A percentile compares a stretch with the other conserved stretches of the same genome.
Conservation (phyloP, 2,113 vertebrate species). For the Tympanuchus pallidicinctus region DNA sequence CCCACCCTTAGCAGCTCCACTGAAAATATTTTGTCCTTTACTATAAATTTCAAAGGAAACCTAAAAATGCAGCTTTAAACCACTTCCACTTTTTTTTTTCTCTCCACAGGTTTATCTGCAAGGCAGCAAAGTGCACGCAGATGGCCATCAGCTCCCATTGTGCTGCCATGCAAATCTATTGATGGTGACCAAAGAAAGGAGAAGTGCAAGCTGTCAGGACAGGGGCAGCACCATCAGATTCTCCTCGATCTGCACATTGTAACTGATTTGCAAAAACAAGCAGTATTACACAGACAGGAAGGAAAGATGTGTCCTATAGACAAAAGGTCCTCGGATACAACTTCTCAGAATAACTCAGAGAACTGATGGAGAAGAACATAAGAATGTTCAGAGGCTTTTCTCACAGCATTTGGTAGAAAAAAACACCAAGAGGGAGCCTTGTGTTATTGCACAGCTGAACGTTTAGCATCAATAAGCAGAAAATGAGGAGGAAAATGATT, state of each 20-base stretch:
- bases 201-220: not conserved
- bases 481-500: not conserved
- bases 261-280: not conserved
- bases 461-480: too few species aligned
- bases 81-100: not conserved
- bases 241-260: not conserved
- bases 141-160: not conserved
- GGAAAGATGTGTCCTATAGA: not conserved
- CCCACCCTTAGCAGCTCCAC: not conserved
- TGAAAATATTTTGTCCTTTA: not conserved
- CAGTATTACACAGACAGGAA: not conserved
- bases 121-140: not conserved
- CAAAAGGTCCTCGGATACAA: not conserved
- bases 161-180: not conserved
- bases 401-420: not conserved
- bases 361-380: not conserved
- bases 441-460: rapidly evolving
- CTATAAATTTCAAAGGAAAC: not conserved
- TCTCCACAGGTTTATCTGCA: not conserved
- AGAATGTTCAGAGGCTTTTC: not conserved
- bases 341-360: not conserved
- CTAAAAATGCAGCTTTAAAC: not conserved
- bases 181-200: not conserved
- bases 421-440: not conserved
- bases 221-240: not conserved